phyloP scores from a whole-genome alignment of 2,113 vertebrate species.

The Ondatra zibethicus region DNA sequence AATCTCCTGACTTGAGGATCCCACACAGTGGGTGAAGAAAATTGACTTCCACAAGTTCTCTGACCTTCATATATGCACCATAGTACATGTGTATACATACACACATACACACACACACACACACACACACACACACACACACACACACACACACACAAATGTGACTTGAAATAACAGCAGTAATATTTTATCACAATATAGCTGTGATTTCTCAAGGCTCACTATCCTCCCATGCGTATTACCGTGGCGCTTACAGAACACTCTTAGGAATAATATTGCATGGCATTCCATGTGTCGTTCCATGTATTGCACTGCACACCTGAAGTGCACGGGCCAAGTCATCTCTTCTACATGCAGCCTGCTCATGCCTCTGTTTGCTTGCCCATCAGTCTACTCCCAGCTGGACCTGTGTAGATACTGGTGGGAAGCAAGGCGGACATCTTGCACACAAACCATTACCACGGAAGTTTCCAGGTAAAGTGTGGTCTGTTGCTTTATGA shows the following conservation, averaged over 20 bases:
- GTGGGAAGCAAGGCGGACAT: neutral
- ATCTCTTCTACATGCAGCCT: fast-evolving
- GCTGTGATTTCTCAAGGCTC: neutral
- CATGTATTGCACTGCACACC: neutral
- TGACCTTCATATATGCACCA: neutral
- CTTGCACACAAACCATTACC: neutral
- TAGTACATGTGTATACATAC: too few species aligned
- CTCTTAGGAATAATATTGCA: neutral
- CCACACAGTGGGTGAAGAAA: neutral
- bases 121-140: neutral
- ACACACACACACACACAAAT: neutral
- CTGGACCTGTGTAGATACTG: neutral
- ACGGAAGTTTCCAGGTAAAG: neutral
- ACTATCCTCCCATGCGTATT: too few species aligned
- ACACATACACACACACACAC: neutral
- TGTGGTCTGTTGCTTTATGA: neutral
- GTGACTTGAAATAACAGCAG: neutral
- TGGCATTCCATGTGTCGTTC: fast-evolving
- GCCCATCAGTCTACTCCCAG: too few species aligned
- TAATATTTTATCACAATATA: neutral
- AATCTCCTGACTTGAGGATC: neutral
- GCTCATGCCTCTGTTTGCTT: neutral
- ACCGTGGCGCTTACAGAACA: neutral
- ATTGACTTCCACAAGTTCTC: neutral
- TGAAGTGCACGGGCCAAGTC: neutral